Conservation (phyloP, 2,113 vertebrate species). For the Parus major region DNA sequence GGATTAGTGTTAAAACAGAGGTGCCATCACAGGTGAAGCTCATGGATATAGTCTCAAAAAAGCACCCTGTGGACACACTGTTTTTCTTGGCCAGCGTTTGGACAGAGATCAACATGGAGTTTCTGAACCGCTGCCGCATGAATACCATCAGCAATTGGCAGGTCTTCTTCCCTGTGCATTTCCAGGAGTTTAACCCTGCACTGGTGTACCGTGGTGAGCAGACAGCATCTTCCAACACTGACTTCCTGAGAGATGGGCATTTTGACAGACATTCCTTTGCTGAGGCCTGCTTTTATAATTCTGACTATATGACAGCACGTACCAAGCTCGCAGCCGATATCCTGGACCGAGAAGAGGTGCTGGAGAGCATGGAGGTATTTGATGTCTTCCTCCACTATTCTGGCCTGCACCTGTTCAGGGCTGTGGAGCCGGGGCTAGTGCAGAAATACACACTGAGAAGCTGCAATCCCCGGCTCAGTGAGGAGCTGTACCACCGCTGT, state of each 20-base stretch:
- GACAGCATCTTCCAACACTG: constrained; percentile 73
- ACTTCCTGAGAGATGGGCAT: constrained; percentile 82
- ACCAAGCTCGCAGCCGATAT: constrained; percentile 88
- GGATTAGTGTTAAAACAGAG: constrained; percentile 93
- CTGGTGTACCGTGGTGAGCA: constrained; percentile 82
- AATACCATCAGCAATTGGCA: constrained; percentile 97
- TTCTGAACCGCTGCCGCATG: constrained; percentile 95
- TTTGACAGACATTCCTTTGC: constrained; percentile 91
- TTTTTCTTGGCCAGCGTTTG: constrained; percentile 90
- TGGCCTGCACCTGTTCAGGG: constrained; percentile 90
- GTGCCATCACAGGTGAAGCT: constrained; percentile 93
- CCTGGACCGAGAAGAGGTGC: constrained; percentile 88
- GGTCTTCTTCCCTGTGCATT: constrained; percentile 95
- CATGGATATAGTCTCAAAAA: constrained; percentile 98
- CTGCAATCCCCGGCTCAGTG: constrained; percentile 90
- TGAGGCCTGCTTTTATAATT: constrained; percentile 96
- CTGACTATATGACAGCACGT: constrained; percentile 92
- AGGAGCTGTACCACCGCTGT: constrained; percentile 94
- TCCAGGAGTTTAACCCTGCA: constrained; percentile 91
- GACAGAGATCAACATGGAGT: constrained; percentile 90
- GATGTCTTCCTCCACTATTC: constrained; percentile 95
- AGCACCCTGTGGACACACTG: constrained; percentile 93
- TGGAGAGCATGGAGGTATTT: constrained; percentile 92
- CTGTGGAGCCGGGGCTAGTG: constrained; percentile 91
- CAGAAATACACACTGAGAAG: constrained; percentile 86